These are phyloP conservation scores for Calephelis nemesis DNA, from an alignment of 1,140 invertebrate species.

Conservation along the genomic window DNA sequence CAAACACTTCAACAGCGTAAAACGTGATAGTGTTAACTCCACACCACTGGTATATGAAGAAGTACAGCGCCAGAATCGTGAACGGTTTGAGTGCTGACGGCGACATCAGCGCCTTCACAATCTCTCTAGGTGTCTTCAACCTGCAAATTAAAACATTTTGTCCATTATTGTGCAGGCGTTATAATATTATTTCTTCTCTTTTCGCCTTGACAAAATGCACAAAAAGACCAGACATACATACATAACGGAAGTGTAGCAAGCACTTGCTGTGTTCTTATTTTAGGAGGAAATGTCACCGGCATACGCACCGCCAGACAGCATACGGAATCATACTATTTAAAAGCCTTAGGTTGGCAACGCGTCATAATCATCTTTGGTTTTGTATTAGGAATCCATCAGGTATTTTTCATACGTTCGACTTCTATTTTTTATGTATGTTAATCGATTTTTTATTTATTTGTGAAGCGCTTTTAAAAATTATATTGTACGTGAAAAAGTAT, in stretches of 20 bases:
- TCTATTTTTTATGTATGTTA: too few species aligned
- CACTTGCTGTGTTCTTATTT: background rate
- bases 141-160: constrained; percentile 42
- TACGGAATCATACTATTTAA: background rate
- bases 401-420: too few species aligned
- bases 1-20: constrained; percentile 88
- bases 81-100: constrained; percentile 85
- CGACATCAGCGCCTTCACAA: constrained; percentile 79
- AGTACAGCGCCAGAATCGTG: constrained; percentile 82
- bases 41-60: constrained; percentile 87
- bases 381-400: too few species aligned
- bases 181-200: too few species aligned
- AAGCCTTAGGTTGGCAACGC: too few species aligned
- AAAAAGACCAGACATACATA: too few species aligned
- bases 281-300: background rate
- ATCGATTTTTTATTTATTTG: too few species aligned
- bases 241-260: too few species aligned
- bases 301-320: background rate
- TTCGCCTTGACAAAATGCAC: too few species aligned
- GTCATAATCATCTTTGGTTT: background rate
- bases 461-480: too few species aligned
- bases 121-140: constrained; percentile 78
- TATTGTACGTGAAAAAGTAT: too few species aligned
- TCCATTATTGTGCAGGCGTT: too few species aligned
- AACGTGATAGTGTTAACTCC: constrained; percentile 89